Evolutionary conservation across 2,797 vertebrate genomes (phyloP).

Genomic region (Pseudochirops cupreus): DNA sequence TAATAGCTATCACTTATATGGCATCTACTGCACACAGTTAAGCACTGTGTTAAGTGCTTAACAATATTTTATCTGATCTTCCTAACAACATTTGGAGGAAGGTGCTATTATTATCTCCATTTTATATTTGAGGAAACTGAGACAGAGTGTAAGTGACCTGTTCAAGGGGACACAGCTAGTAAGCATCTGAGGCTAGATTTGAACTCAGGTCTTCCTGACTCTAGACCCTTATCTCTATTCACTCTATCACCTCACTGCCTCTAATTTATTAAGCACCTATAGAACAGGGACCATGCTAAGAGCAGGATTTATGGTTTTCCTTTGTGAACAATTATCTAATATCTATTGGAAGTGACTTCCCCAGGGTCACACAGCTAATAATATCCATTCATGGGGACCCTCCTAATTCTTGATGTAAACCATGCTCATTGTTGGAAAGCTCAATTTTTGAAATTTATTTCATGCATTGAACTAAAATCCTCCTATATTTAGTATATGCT

Average conservation of each 20-base stretch:
- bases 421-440: background rate
- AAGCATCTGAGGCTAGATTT: background rate
- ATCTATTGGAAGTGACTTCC: background rate
- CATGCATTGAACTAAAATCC: background rate
- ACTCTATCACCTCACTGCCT: background rate
- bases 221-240: background rate
- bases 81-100: background rate
- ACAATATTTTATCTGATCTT: background rate
- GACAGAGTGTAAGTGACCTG: background rate
- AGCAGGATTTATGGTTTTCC: background rate
- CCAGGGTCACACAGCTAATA: no score
- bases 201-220: background rate
- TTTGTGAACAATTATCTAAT: background rate
- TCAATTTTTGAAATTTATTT: background rate
- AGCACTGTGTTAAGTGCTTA: background rate
- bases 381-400: background rate
- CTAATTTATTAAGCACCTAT: background rate
- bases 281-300: background rate
- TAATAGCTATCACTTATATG: background rate
- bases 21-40: background rate
- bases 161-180: background rate
- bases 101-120: background rate
- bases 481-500: background rate
- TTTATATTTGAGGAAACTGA: background rate
- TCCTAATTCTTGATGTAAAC: background rate